Evolutionary conservation across 2,113 vertebrate species (phyloP), one percentile per base, ranked within the genome.

Genomic region (Oreochromis aureus): DNA sequence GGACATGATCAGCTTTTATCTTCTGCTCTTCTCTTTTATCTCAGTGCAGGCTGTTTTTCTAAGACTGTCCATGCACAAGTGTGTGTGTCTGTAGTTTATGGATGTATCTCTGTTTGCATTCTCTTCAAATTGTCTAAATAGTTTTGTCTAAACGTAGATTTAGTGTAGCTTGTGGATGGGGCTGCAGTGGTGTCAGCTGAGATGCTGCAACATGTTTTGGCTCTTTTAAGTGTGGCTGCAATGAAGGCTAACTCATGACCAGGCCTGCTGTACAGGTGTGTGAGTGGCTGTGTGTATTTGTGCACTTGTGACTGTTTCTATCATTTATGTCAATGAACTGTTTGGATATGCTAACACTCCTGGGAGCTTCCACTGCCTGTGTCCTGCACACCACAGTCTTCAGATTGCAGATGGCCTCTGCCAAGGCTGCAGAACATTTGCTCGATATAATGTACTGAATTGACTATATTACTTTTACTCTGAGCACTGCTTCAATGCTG

Each of bases 121-220:
- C 6, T 6, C n/a, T 51, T 39, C 9, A n/a, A 36, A 12, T 34
- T 8, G 6, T 30, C 12, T 44, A 13, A 44, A 4, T 13, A 41
- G 8, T 27, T 80, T 12, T 78, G 41, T 39, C 10, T 87, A 27
- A 9, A 36, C 86, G 41, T 79, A 95, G 93, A 95, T 93, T 30
- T 93, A 46, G 89, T 95, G 55, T 93, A 95, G 90, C 96, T 95
- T 82, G 82, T 63, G 36, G 93, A 94, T 34, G 85, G 80, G 71
- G 27, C 44, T 44, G 46, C 92, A 92, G 12, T 84, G 41, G 24
- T 96, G 95, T 89, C 90, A 93, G 84, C 94, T 96, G 59, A 91
- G 55, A 84, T 96, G 95, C 87, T 81, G 92, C 86, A 96, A 96
- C 93, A 96, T 91, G 6, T 93, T 95, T 46, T 95, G 39, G 95